Evolutionary conservation across 2,113 vertebrate genomes (phyloP).

Genomic region (Axis porcinus): DNA sequence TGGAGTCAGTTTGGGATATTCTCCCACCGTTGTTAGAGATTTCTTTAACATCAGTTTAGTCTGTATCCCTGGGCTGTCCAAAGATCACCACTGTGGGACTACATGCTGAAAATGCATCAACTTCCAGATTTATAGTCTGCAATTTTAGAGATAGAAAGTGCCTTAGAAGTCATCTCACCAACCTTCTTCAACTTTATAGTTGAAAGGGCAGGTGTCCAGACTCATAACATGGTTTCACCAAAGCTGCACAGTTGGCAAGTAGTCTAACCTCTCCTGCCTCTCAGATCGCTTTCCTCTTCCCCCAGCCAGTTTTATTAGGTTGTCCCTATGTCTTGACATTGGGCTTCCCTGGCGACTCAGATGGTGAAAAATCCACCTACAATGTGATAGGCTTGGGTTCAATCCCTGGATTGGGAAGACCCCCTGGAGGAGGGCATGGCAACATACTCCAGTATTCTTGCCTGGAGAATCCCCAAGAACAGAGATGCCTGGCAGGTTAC

Average conservation of each 20-base stretch:
- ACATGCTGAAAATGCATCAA: not conserved
- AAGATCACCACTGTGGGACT: not conserved
- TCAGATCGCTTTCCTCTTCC: not conserved
- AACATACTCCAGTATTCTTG: not conserved
- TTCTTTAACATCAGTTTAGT: not conserved
- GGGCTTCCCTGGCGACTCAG: not conserved
- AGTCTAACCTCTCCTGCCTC: not conserved
- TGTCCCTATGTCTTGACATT: not conserved
- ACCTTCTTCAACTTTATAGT: not conserved
- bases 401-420: not conserved
- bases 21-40: not conserved
- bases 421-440: not conserved
- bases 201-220: not conserved
- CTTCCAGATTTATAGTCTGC: not conserved
- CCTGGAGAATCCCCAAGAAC: not conserved
- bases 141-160: not conserved
- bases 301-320: not conserved
- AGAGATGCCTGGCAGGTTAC: not conserved
- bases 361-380: rapidly evolving
- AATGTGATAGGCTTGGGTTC: not conserved
- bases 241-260: not conserved
- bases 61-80: not conserved
- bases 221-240: not conserved
- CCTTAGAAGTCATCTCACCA: not conserved
- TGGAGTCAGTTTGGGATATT: not conserved